Base-by-base conservation (phyloP, 2,888 invertebrate species). In the Nowickia ferox region DNA sequence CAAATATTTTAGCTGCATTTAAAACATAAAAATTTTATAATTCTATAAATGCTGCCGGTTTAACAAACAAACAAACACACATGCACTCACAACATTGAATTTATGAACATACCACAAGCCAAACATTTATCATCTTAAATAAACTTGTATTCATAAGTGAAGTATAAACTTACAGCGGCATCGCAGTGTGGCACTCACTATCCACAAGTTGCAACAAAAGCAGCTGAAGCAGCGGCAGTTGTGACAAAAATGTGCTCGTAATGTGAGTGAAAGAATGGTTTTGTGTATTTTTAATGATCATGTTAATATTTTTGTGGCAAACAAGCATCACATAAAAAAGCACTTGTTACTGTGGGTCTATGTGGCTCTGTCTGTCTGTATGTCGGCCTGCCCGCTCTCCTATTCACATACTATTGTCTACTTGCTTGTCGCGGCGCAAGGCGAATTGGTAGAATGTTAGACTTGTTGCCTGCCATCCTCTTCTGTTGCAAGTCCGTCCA, bases 1-100 rank as follows among this genome's bases (percentile, higher is more conserved):
- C 22, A 86, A 86, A 81, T 75, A 84, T 86, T 86, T 83, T 83
- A 86, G 84, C 86, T 77, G 72, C 83, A 86, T 66, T 83, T 86
- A 44, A 63, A 66, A 80, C 30, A 69, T 30, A 68, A 77, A 30
- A 69, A 53, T 55, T 72, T 72, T 83, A 66, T 83, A 46, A 63
- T 30, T 76, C 71, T 82, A 40, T 77, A 71, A 71, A 57, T 77
- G 65, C 53, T 42, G 69, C 51, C 44, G n/a, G 48, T 48, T 13
- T 44, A 53, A 38, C 13, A 53, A 80, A 66, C 61, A 68, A 38
- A 42, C 40, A 46, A 1, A 30, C 4, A 38, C 8, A 2, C 30
- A 38, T 0, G 15, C 44, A 69, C 57, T 76, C 65, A 42, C 10
- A 51, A 38, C 40, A 22, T 9, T 48, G 13, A 71, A 81, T 75